Percentiles rank a stretch among this genome's conserved stretches.
These are phyloP conservation scores for Anser cygnoides DNA, from an alignment of 2,113 vertebrate species.

Conservation along the genomic window DNA sequence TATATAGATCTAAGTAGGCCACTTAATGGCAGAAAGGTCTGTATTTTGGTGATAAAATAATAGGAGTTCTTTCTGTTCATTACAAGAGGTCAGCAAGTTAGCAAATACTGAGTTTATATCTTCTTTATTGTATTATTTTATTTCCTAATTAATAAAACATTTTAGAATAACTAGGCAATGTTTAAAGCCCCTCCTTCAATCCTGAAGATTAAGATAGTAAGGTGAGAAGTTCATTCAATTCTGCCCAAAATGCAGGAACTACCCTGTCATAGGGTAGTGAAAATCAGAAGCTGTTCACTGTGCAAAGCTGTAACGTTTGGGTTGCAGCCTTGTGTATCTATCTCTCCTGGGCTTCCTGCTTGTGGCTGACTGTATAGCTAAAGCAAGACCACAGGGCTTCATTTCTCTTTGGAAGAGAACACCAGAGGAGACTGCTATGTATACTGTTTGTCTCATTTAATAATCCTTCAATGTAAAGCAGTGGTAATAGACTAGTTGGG, in stretches of 20 bases:
- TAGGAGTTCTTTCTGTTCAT: neutral
- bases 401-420: neutral
- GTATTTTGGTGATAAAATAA: neutral
- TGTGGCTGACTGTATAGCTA: neutral
- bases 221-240: neutral
- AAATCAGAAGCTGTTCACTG: neutral
- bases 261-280: neutral
- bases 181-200: neutral
- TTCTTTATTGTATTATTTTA: neutral
- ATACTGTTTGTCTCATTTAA: neutral
- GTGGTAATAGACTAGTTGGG: neutral
- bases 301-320: neutral
- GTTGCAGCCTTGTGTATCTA: rapidly evolving
- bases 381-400: rapidly evolving
- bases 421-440: neutral
- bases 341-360: neutral
- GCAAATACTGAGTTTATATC: neutral
- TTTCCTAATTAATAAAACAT: neutral
- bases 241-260: neutral
- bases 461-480: neutral
- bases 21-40: neutral
- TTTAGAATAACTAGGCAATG: neutral
- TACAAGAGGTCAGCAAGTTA: neutral
- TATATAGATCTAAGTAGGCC: neutral
- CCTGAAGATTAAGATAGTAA: neutral